Base-by-base conservation (phyloP, 2,113 vertebrate species). In the Dicentrarchus labrax region DNA sequence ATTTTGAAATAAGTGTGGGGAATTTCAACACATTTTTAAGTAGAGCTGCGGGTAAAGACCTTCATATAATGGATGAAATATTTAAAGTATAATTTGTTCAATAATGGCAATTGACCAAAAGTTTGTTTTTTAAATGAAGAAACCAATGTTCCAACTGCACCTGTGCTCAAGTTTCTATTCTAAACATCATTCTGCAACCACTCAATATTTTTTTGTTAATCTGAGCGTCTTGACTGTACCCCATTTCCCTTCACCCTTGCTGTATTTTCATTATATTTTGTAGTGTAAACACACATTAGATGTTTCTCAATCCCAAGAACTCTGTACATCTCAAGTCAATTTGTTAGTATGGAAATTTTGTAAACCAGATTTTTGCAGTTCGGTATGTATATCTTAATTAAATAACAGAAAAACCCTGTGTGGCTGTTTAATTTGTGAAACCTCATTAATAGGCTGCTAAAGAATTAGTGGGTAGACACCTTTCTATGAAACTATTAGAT, bases 291-390 rank as follows among this genome's bases (percentile, higher is more conserved):
- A 76, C 64, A 81, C 47, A 43, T 43, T 64, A 61, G 48, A 80
- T 57, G 24, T 88, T 85, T 81, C 70, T 67, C 78, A 72, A 76
- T 76, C 84, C 77, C 87, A 83, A 81, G 15, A 84, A 88, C 59
- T 70, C 76, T 93, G 82, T 89, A 86, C 88, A 93, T 91, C 79
- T 92, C 85, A 90, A 91, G 90, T 88, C 86, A 84, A 62, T 95
- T 93, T 92, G 88, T 93, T 93, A 92, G 88, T 83, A 90, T 82
- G 85, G 68, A 86, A 85, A 89, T 96, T 96, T 96, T 96, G 94
- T 96, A 96, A 95, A 93, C 88, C 91, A 91, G 84, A 95, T 94
- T 95, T 96, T 96, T 96, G 95, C 94, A 95, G 90, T 94, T 95
- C 83, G 53, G 87, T 94, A 94, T 92, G 92, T 94, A 92, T 94